Evolutionary conservation across 2,888 invertebrate genomes (phyloP).

Genomic region (Brachyptera risi): DNA sequence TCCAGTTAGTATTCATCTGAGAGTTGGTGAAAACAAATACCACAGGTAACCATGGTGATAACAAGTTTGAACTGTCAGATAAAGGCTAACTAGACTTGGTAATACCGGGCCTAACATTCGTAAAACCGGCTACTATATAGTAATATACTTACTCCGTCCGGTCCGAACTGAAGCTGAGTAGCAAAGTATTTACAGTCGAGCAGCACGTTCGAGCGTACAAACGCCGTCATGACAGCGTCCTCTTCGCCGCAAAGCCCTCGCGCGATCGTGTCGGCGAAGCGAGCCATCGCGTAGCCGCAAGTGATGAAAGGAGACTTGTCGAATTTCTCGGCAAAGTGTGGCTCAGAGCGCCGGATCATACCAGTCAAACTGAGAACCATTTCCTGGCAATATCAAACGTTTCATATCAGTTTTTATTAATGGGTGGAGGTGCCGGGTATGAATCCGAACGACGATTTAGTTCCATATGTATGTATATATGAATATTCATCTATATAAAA

Average conservation of each 20-base stretch:
- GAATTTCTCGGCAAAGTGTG: conserved; percentile 18
- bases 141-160: conserved; percentile 37
- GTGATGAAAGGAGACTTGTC: conserved; percentile 37
- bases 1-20: too few species aligned
- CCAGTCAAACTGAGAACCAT: conserved; percentile 36
- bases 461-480: too few species aligned
- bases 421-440: too few species aligned
- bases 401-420: too few species aligned
- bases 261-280: conserved; percentile 39
- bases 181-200: conserved; percentile 40
- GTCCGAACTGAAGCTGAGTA: conserved; percentile 39
- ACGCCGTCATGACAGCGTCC: conserved; percentile 38
- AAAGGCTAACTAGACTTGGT: too few species aligned
- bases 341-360: conserved; percentile 37
- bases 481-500: too few species aligned
- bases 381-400: conserved; percentile 36
- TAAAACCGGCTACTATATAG: too few species aligned
- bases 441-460: too few species aligned
- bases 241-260: conserved; percentile 37
- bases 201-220: conserved; percentile 39
- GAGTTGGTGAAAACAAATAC: too few species aligned
- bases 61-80: too few species aligned
- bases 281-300: conserved; percentile 38
- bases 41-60: too few species aligned
- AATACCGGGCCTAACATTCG: too few species aligned